Percentiles rank a stretch among this genome's conserved stretches.
phyloP scores from a whole-genome alignment of 1,140 invertebrate species.

The Eurosta solidaginis region DNA sequence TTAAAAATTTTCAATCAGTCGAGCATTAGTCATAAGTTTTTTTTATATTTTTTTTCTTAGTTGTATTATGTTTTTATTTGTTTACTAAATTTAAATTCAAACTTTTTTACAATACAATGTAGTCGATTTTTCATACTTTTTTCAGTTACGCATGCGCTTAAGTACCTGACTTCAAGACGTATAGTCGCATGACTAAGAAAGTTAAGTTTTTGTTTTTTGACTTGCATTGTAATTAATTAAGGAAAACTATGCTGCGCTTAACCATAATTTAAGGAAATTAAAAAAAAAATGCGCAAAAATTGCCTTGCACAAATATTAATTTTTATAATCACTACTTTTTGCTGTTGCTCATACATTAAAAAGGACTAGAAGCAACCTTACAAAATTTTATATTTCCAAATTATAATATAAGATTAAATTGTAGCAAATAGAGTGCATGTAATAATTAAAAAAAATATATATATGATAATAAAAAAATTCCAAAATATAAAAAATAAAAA shows the following conservation, averaged over 20 bases:
- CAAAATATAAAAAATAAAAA: too few species aligned
- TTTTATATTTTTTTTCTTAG: background rate
- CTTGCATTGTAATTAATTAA: background rate
- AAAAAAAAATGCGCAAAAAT: background rate
- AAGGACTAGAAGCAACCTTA: conserved; percentile 60
- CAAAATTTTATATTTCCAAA: conserved; percentile 12
- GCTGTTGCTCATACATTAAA: conserved; percentile 59
- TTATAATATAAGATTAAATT: too few species aligned
- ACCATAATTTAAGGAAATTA: background rate
- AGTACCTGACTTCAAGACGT: background rate
- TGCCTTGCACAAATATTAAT: background rate
- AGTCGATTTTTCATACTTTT: background rate
- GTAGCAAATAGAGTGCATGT: too few species aligned
- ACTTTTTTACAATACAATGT: background rate
- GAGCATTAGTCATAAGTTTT: conserved; percentile 49
- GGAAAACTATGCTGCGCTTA: background rate
- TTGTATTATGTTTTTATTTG: background rate
- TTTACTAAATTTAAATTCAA: background rate
- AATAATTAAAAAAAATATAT: background rate
- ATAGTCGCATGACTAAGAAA: background rate
- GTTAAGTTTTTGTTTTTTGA: background rate
- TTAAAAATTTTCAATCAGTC: conserved; percentile 53
- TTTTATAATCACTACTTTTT: background rate
- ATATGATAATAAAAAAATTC: too few species aligned
- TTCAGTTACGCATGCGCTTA: background rate